Base-by-base conservation (phyloP, 2,797 vertebrate genomes). In the Mormyrus hasselquistii region DNA sequence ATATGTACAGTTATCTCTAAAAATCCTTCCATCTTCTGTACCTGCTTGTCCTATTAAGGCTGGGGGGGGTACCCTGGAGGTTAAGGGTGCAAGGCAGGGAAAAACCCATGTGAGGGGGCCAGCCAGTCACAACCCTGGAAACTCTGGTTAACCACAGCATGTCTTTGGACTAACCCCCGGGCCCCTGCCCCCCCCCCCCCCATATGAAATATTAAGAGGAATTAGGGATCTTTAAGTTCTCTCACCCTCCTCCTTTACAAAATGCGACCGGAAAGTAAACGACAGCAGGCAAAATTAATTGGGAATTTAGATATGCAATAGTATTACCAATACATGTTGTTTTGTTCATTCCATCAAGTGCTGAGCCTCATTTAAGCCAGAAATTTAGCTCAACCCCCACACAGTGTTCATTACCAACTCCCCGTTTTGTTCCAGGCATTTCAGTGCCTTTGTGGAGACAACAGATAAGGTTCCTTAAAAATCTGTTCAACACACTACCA, bases 381-480 rank as follows among this genome's bases (percentile, higher is more conserved):
- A 52, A 76, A 82, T 87, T 57, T 62, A 57, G 50, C 87, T 29
- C 16, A 73, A 69, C 12, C 69, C 76, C 52, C 87, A 44, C 49
- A 65, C 89, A 57, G 62, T 82, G 91, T 90, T 92, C 89, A 90
- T 92, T 90, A 91, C 86, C 25, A n/a, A 84, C 79, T 86, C 34
- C 65, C 53, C 16, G 69, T 89, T 87, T 88, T 50, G 90, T 90
- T 90, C 76, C 87, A 87, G 83, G 76, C 25, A 87, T 53, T 89
- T 87, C 76, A 87, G 87, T 25, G 90, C 50, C 90, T 92, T 92
- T 93, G 93, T 93, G 91, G 49, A 50, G 87, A 87, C 59, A 47
- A 59, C 73, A 89, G 92, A 93, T 92, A 91, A 91, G 92, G 86
- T 49, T 88, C 73, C 92, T 91, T 86, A 92, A 89, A 91, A 73